Base-by-base conservation (phyloP, 2,113 vertebrate species). In the Clinocottus analis region DNA sequence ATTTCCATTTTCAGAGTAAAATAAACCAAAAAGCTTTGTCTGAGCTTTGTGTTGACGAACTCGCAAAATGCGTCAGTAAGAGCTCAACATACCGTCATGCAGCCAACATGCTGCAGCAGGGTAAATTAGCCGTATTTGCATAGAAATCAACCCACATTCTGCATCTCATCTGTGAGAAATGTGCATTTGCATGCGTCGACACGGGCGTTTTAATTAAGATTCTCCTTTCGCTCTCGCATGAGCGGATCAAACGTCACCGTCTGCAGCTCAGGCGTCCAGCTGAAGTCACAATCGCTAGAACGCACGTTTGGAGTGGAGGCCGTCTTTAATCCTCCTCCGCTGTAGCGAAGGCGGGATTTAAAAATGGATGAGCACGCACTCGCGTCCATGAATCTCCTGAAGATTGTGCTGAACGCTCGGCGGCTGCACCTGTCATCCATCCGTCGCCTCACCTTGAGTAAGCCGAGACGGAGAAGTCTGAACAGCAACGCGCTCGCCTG, bases 401-500 rank as follows among this genome's bases (percentile, higher is more conserved):
- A 14, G 25, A 68, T 27, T 13, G 31, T 29, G 58, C 67, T 29
- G 25, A 7, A 19, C 72, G 23, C 64, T 19, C 51, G 47, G n/a
- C 73, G 21, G 71, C 64, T 49, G 49, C n/a, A n/a, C 71, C 29
- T 72, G 51, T 63, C 74, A 7, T 49, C 64, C 23, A 29, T 74
- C 66, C 37, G 0, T 79, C 79, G 60, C n/a, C 74, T 47, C 9
- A 10, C 80, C 77, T 77, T 31, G 49, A 68, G 49, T 21, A 51
- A 55, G 33, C 64, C 49, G 53, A 70, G 59, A 51, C 0, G 0
- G 12, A 41, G 70, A 60, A 25, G 58, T 64, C 29, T 19, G 58
- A 79, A 19, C 51, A 73, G 47, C 77, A 41, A 29, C 53, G 33
- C 56, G 25, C 35, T 33, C 12, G 61, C 64, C 77, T 45, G 75